phyloP scores from a whole-genome alignment of 2,888 invertebrate species.

The Diachrysia chrysitis region DNA sequence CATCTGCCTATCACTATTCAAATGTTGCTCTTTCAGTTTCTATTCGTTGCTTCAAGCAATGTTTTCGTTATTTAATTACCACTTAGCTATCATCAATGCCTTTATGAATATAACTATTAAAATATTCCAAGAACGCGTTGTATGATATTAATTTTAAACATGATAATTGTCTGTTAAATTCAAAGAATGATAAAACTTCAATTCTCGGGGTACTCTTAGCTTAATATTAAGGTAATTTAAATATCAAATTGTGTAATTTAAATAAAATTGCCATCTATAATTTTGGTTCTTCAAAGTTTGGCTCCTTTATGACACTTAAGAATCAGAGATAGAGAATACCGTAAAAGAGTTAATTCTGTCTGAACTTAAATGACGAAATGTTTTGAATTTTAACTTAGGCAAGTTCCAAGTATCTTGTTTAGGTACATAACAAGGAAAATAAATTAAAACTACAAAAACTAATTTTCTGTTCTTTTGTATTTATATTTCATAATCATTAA shows the following conservation, averaged over 20 bases:
- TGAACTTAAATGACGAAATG: conserved; percentile 26
- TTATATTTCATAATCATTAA: too few relatives aligned
- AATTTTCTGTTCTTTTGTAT: too few relatives aligned
- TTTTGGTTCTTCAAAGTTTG: conserved; percentile 29
- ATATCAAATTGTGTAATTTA: conserved; percentile 5
- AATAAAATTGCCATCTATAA: conserved; percentile 12
- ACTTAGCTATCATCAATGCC: too few relatives aligned
- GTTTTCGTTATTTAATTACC: too few relatives aligned
- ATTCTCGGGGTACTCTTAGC: neutral
- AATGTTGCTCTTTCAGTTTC: too few relatives aligned
- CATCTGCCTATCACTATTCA: too few relatives aligned
- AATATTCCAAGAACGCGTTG: neutral
- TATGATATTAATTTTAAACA: neutral
- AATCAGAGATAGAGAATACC: conserved; percentile 21
- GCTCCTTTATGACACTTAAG: conserved; percentile 21
- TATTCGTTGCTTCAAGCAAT: too few relatives aligned
- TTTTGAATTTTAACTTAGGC: neutral
- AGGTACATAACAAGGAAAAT: neutral
- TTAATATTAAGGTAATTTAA: neutral
- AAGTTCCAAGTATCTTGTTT: neutral
- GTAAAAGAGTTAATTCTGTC: conserved; percentile 27
- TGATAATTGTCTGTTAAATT: conserved; percentile 1
- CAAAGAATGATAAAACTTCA: neutral
- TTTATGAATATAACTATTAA: neutral
- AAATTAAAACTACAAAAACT: neutral